A percentile compares a stretch with the other conserved stretches of the same genome.
These are phyloP conservation scores for Capitulum mitella DNA, from an alignment of 2,888 invertebrate genomes.

Conservation along the genomic window DNA sequence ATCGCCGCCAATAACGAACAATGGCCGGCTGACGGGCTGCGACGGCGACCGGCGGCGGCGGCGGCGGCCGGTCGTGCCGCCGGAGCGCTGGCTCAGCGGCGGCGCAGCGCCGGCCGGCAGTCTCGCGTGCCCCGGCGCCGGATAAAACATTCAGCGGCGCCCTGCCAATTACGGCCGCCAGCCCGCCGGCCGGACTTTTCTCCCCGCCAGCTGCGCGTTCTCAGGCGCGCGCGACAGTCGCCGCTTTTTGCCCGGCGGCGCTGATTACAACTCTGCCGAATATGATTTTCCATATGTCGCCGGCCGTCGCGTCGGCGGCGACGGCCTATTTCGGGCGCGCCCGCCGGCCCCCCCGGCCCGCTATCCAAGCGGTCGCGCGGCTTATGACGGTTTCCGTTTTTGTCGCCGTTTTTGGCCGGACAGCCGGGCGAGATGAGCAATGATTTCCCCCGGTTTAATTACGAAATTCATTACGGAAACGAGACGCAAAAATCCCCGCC, in stretches of 20 bases:
- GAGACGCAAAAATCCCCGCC: not conserved
- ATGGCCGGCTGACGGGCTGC: not conserved
- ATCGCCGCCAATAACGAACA: not conserved
- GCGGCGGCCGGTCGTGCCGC: not conserved
- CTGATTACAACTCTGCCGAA: constrained; percentile 19
- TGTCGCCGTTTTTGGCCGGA: not conserved
- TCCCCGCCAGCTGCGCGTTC: constrained; percentile 8
- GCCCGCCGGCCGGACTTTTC: not conserved
- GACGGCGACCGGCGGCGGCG: not conserved
- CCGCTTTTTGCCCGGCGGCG: not conserved
- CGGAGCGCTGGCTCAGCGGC: too few relatives aligned
- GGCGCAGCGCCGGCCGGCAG: not conserved
- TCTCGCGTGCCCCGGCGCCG: constrained; percentile 1
- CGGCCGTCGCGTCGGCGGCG: not conserved
- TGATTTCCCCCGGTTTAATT: constrained; percentile 8
- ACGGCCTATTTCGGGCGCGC: not conserved
- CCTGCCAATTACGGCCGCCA: not conserved
- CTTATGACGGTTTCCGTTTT: not conserved
- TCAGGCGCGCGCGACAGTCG: constrained; percentile 5
- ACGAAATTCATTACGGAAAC: constrained; percentile 23
- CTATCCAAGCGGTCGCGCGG: not conserved
- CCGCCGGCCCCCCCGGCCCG: not conserved
- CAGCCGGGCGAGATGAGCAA: constrained; percentile 18
- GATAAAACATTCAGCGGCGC: constrained; percentile 10
- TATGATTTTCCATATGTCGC: constrained; percentile 19